A percentile compares a stretch with the other conserved stretches of the same genome.
Conservation (phyloP, 2,888 invertebrate species). For the Sesia apiformis region DNA sequence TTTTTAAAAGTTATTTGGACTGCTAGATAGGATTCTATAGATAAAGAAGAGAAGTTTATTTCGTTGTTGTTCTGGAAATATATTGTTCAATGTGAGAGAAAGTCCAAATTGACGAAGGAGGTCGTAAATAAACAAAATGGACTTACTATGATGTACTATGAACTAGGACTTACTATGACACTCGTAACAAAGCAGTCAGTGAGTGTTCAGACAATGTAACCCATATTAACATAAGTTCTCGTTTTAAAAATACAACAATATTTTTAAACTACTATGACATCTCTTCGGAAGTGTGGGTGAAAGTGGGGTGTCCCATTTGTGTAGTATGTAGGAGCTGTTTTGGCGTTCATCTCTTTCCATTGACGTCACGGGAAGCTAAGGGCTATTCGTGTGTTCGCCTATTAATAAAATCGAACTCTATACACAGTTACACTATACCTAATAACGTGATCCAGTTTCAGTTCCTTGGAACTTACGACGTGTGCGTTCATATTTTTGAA, state of each 20-base stretch:
- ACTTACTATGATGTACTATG: no score
- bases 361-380: conserved; percentile 46
- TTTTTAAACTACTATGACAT: conserved; percentile 31
- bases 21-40: no score
- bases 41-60: no score
- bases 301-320: conserved; percentile 28
- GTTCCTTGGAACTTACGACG: conserved; percentile 3
- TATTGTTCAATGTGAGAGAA: no score
- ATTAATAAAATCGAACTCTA: conserved; percentile 44
- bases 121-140: no score
- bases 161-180: no score
- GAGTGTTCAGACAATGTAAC: background rate
- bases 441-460: conserved; percentile 14
- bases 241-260: conserved; percentile 11
- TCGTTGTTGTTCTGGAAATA: no score
- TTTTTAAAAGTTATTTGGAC: no score
- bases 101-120: no score
- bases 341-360: conserved; percentile 31
- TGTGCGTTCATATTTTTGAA: background rate
- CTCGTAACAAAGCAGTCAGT: no score
- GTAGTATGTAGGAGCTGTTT: conserved; percentile 26
- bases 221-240: background rate
- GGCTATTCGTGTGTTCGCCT: conserved; percentile 53
- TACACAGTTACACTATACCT: conserved; percentile 9
- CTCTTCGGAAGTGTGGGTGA: conserved; percentile 22